Evolutionary conservation across 2,888 invertebrate species (phyloP).

Genomic region (Idaea dimidiata): DNA sequence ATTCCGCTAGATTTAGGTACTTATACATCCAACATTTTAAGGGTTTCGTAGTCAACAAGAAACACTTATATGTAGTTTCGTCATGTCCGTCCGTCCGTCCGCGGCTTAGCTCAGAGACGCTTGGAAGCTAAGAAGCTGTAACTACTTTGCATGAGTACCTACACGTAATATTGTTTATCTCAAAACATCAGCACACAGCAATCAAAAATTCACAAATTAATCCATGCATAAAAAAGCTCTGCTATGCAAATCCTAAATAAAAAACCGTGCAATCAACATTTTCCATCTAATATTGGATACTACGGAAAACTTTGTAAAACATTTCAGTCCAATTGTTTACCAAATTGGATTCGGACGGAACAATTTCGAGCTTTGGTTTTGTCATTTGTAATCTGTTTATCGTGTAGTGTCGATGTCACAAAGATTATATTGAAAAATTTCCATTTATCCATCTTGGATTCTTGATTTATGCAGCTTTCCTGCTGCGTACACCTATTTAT

Average conservation of each 20-base stretch:
- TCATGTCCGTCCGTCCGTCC: too few relatives aligned
- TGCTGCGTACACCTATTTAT: not conserved
- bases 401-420: not conserved
- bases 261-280: not conserved
- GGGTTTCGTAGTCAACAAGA: too few relatives aligned
- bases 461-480: not conserved
- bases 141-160: too few relatives aligned
- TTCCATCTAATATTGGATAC: not conserved
- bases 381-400: conserved; percentile 10
- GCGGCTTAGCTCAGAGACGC: too few relatives aligned
- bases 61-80: too few relatives aligned
- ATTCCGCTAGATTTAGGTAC: too few relatives aligned
- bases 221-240: not conserved
- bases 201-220: not conserved
- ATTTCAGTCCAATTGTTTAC: conserved; percentile 10
- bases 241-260: not conserved
- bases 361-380: conserved; percentile 21
- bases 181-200: not conserved
- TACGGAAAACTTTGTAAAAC: not conserved
- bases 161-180: too few relatives aligned
- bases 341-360: conserved; percentile 20
- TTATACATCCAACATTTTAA: too few relatives aligned
- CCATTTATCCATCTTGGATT: not conserved
- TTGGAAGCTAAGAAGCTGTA: too few relatives aligned
- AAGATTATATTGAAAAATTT: not conserved